Evolutionary conservation across 2,888 invertebrate species (phyloP), one percentile per base, ranked within the genome.

Genomic region (Cerastis rubricosa): DNA sequence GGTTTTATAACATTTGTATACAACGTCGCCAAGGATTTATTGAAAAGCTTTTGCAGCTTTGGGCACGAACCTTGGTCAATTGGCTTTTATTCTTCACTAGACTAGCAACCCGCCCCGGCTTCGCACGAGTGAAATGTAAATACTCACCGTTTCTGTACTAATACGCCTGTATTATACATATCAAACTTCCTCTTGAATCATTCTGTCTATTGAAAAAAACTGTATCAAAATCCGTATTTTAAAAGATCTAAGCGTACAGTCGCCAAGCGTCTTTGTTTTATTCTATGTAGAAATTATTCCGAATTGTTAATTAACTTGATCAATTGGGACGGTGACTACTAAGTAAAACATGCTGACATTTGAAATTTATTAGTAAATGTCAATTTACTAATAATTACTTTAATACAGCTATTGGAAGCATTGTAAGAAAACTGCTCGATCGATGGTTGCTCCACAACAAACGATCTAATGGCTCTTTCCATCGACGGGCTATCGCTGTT

Each of bases 1-100:
- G 49, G 57, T n/a, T 59, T 70, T 61, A 59, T 69, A 57, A 75
- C 63, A 59, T 67, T 67, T n/a, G 63, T 65, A 40, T n/a, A 67
- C 35, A n/a, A 68, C 1, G 25, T 35, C 71, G 22, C 47, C 17
- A 61, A 75, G 9, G n/a, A 64, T 72, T 29, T 29, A 67, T 35
- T 47, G 12, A 68, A 74, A 51, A 45, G 25, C 1, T 69, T 64
- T 74, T 65, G 57, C 54, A 71, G 8, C 35, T 64, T 61, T 35
- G 61, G 9, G 11, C 29, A 19, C 61, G 35, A 29, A 29, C 3
- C 59, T 29, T 59, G 19, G 19, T 29, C 61, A 61, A 61, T 9
- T 61, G 11, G 11, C 29, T 61, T 61, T 7, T 61, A 35, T 19
- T 9, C 61, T 35, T 35, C 5, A 35, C 35, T 35, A 35, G 35